These are phyloP conservation scores for Idaea aversata DNA, from an alignment of 2,888 invertebrate species.

Conservation along the genomic window DNA sequence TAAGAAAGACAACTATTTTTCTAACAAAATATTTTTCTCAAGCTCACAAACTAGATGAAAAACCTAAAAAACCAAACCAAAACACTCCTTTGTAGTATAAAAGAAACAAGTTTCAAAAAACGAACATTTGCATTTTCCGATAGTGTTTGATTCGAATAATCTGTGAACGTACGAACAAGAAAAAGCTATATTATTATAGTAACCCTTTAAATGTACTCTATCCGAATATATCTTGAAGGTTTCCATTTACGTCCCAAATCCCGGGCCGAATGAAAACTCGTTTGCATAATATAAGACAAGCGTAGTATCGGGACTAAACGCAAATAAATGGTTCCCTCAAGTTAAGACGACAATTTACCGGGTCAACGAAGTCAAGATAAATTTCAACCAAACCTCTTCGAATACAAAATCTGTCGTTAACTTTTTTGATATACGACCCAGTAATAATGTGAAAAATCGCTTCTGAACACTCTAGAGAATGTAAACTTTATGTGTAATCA, in stretches of 20 bases:
- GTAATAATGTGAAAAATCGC: constrained; percentile 32
- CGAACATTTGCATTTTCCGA: constrained; percentile 11
- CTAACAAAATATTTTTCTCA: background rate
- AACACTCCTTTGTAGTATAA: no score
- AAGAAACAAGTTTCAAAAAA: background rate
- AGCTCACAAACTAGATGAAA: background rate
- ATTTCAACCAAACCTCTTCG: constrained; percentile 57
- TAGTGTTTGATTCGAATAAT: constrained; percentile 33
- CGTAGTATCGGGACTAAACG: constrained; percentile 63
- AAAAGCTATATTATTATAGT: constrained; percentile 35
- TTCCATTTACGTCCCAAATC: constrained; percentile 46
- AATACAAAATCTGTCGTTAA: constrained; percentile 55
- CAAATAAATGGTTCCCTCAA: constrained; percentile 69
- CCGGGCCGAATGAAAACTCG: constrained; percentile 56
- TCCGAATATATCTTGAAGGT: constrained; percentile 42
- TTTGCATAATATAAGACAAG: constrained; percentile 69
- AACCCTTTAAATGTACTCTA: constrained; percentile 45
- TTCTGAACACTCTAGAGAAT: constrained; percentile 23
- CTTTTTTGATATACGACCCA: constrained; percentile 44
- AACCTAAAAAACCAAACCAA: no score
- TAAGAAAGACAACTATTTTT: background rate
- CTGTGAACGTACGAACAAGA: constrained; percentile 34
- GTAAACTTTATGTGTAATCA: constrained; percentile 5
- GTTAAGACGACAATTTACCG: constrained; percentile 71
- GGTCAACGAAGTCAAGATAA: constrained; percentile 64